Evolutionary conservation across 2,797 vertebrate genomes (phyloP).

Genomic region (Siniperca obscura): DNA sequence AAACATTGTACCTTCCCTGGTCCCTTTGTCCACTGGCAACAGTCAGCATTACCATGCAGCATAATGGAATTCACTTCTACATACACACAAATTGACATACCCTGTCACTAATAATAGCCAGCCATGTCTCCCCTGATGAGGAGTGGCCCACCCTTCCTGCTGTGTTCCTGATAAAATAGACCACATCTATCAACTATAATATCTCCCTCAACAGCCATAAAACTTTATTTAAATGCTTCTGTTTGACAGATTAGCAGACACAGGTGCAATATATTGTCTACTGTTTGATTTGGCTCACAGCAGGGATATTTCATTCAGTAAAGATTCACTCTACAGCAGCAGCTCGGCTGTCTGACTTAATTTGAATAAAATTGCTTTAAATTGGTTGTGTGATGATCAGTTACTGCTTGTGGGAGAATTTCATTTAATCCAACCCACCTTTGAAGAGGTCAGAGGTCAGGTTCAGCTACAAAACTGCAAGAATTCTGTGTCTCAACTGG

Average conservation of each 20-base stretch:
- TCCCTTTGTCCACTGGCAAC: not conserved
- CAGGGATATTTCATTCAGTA: slow-evolving; percentile 38
- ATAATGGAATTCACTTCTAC: slow-evolving; percentile 13
- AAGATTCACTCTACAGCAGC: slow-evolving; percentile 27
- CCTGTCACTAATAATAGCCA: slow-evolving; percentile 54
- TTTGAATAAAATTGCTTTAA: slow-evolving; percentile 23
- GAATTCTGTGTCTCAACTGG: not conserved
- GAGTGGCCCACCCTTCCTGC: slow-evolving; percentile 43
- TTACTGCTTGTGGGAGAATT: slow-evolving; percentile 12
- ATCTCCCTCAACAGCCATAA: slow-evolving; percentile 55
- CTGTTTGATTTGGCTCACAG: slow-evolving; percentile 55
- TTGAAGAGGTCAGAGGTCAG: slow-evolving; percentile 29
- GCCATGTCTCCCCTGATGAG: slow-evolving; percentile 45
- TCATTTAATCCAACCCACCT: not conserved
- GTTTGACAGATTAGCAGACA: slow-evolving; percentile 62
- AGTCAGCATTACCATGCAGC: not conserved
- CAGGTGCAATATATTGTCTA: slow-evolving; percentile 47
- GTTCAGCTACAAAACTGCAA: not conserved
- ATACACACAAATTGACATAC: slow-evolving; percentile 21
- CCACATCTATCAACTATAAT: slow-evolving; percentile 66
- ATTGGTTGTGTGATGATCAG: slow-evolving; percentile 17
- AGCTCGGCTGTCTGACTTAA: slow-evolving; percentile 22
- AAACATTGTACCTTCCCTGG: not conserved
- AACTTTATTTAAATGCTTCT: slow-evolving; percentile 77
- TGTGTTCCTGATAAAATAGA: slow-evolving; percentile 55